Evolutionary conservation across 1,140 invertebrate genomes (phyloP), one percentile per base, ranked within the genome.

Genomic region (Nasonia giraulti): DNA sequence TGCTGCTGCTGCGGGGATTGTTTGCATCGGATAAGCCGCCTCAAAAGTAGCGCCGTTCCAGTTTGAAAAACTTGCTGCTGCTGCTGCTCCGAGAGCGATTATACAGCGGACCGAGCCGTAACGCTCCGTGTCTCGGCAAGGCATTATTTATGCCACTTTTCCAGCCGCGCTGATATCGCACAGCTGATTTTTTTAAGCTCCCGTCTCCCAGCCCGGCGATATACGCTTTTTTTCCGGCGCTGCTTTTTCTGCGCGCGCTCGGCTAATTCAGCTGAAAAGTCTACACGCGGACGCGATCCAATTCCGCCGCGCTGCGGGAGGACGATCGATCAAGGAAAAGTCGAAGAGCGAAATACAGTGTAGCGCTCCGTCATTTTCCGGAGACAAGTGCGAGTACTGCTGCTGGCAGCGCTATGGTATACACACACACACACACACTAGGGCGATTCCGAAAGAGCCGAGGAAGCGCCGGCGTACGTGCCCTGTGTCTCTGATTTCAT

Each of bases 401-500:
- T 5, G 27, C 69, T 5, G 40, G 44, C 37, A 31, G 2, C 33
- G 33, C 33, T 37, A 27, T 27, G 33, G 33, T 62, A n/a, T n/a
- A 62, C n/a, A 62, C 27, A 27, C 27, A 27, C 27, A 27, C 27
- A 27, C n/a, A 62, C 3, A 27, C 27, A 62, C 0, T 12, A 68
- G 23, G 66, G 66, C 7, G 66, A 68, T 66, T 66, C 33, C 20
- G 73, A 82, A 82, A 76, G 74, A 76, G 74, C 74, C 8, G 40
- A 20, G 81, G 27, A 80, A 68, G 73, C 79, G 71, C 69, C 50
- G 27, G 80, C 44, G 77, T 89, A 89, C 88, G 88, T 89, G 88
- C 84, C 50, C 84, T 84, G 88, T 85, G 85, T 89, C 84, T 86
- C 83, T 88, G 88, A 89, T 89, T 89, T 89, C 86, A 88, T 88